A percentile compares a stretch with the other conserved stretches of the same genome.
phyloP scores from a whole-genome alignment of 2,797 vertebrate species.

The Vireo griseus region DNA sequence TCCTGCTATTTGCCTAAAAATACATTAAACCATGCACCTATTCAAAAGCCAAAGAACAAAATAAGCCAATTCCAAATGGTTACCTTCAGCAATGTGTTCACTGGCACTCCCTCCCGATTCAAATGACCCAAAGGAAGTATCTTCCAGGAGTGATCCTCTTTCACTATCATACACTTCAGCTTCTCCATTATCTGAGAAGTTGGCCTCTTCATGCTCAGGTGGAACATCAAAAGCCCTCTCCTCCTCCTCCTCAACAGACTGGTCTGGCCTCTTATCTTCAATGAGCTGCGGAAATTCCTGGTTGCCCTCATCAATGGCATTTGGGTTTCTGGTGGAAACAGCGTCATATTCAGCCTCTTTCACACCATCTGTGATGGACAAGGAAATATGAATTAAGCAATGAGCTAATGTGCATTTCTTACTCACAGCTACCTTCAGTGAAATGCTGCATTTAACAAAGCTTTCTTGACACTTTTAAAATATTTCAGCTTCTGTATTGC shows the following conservation, averaged over 20 bases:
- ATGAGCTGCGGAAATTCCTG: background rate
- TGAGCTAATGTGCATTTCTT: background rate
- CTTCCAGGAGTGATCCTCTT: background rate
- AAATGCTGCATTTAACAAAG: background rate
- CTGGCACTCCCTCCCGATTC: background rate
- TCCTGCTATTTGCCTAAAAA: background rate
- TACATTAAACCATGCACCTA: background rate
- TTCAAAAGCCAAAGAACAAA: background rate
- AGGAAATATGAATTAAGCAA: background rate
- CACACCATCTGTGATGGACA: background rate
- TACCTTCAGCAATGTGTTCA: conserved; percentile 62
- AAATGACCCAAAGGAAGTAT: background rate
- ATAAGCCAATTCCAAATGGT: background rate
- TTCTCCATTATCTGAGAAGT: background rate
- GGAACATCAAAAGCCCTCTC: background rate
- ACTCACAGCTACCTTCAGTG: background rate
- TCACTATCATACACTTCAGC: background rate
- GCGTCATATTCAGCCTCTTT: background rate
- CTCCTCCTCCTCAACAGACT: background rate
- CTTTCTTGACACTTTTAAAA: background rate
- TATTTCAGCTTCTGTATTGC: background rate
- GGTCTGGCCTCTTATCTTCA: background rate
- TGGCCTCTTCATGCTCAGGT: background rate
- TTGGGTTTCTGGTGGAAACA: background rate
- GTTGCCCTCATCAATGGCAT: background rate